Conservation (phyloP, 1,140 invertebrate genomes). For the Calephelis virginiensis region DNA sequence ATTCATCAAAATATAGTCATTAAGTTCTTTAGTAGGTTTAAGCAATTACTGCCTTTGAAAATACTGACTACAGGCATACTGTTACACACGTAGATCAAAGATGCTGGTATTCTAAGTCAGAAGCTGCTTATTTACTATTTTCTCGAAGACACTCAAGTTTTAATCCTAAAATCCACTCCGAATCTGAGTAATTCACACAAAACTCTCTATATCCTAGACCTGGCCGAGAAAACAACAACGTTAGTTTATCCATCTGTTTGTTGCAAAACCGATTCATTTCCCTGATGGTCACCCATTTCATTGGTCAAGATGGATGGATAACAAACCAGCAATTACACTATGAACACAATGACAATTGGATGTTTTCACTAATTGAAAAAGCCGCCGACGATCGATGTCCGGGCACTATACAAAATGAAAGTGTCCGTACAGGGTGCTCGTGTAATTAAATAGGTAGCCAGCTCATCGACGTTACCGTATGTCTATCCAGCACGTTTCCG, state of each 20-base stretch:
- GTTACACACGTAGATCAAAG: too few relatives aligned
- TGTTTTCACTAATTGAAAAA: slow-evolving; percentile 76
- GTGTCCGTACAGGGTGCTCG: slow-evolving; percentile 17
- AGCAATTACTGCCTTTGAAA: too few relatives aligned
- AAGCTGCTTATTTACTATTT: too few relatives aligned
- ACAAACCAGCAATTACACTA: slow-evolving; percentile 73
- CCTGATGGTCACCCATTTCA: slow-evolving; percentile 69
- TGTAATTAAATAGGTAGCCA: background rate
- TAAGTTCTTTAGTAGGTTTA: too few relatives aligned
- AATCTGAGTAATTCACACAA: too few relatives aligned
- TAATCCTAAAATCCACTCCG: too few relatives aligned
- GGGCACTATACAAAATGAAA: slow-evolving; percentile 74
- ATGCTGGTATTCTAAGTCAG: too few relatives aligned
- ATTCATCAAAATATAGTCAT: too few relatives aligned
- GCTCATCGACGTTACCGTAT: background rate
- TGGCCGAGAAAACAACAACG: background rate
- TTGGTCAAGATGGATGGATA: slow-evolving; percentile 72
- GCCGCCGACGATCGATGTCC: slow-evolving; percentile 61
- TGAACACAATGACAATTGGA: slow-evolving; percentile 73
- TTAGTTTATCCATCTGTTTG: slow-evolving; percentile 12
- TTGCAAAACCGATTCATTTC: slow-evolving; percentile 63
- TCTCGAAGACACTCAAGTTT: too few relatives aligned
- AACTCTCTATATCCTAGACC: background rate
- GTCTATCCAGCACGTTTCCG: too few relatives aligned
- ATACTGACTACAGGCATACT: too few relatives aligned